These are phyloP conservation scores for Trichogramma pretiosum DNA, from an alignment of 1,140 invertebrate genomes.

Conservation along the genomic window DNA sequence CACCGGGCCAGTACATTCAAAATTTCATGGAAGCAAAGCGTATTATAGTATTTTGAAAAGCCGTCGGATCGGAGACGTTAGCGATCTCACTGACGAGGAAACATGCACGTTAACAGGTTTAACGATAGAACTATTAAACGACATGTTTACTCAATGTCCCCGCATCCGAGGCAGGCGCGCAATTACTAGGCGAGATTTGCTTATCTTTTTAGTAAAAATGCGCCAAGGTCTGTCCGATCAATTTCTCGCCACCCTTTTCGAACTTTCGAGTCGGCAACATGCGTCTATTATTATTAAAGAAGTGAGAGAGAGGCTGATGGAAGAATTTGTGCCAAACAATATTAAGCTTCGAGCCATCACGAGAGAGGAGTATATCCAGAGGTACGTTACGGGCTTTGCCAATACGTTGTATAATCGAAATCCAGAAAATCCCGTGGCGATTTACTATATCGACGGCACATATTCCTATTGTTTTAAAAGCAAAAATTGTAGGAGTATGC, in stretches of 20 bases:
- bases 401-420: slow-evolving; percentile 13
- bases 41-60: no score
- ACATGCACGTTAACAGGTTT: no score
- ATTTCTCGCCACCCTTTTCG: not conserved
- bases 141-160: no score
- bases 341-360: not conserved
- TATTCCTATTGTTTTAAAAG: slow-evolving; percentile 18
- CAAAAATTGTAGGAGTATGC: slow-evolving; percentile 4
- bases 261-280: slow-evolving; percentile 1
- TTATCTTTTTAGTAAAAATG: slow-evolving; percentile 8
- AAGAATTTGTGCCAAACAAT: slow-evolving; percentile 2
- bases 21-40: no score
- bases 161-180: no score
- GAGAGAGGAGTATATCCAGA: not conserved
- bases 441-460: slow-evolving; percentile 15
- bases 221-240: slow-evolving; percentile 2
- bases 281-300: not conserved
- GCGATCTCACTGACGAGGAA: no score
- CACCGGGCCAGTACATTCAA: no score
- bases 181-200: not conserved
- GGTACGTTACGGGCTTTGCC: slow-evolving; percentile 11
- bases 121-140: no score
- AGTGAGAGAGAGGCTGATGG: slow-evolving; percentile 4
- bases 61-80: no score
- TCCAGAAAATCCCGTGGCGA: slow-evolving; percentile 2